Percentiles rank a stretch among this genome's conserved stretches.
These are phyloP conservation scores for Epizoanthus ramosus DNA, from an alignment of 92 coral and sea anemone genomes.

Conservation along the genomic window DNA sequence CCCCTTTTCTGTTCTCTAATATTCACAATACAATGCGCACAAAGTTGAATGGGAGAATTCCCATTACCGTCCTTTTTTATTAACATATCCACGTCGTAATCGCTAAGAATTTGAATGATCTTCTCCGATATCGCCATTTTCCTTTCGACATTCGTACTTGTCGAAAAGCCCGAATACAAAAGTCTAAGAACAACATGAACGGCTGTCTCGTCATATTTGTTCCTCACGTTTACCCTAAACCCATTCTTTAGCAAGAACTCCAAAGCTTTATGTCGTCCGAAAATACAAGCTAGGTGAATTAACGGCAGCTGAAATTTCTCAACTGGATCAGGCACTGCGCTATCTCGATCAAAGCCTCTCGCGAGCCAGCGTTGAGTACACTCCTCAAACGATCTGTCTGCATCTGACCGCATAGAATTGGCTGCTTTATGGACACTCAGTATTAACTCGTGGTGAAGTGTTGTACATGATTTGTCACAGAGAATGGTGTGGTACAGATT, in stretches of 20 bases:
- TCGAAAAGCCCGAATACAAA: conserved; percentile 43
- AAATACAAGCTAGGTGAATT: conserved; percentile 59
- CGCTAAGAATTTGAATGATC: conserved; percentile 13
- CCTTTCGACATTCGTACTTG: conserved; percentile 13
- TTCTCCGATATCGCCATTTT: conserved; percentile 20
- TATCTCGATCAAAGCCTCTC: conserved; percentile 45
- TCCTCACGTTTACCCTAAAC: conserved; percentile 14
- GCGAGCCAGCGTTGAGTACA: conserved; percentile 16
- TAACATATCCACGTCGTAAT: conserved; percentile 2
- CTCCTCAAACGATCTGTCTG: conserved; percentile 16
- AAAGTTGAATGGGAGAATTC: conserved; percentile 9
- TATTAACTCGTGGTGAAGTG: conserved; percentile 8
- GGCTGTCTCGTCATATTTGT: conserved; percentile 46
- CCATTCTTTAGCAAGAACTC: conserved; percentile 59
- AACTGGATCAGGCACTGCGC: conserved; percentile 50
- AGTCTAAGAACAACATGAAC: conserved; percentile 52
- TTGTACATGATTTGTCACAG: conserved; percentile 16
- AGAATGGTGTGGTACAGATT: conserved; percentile 7
- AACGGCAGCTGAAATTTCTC: conserved; percentile 51
- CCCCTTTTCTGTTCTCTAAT: not conserved
- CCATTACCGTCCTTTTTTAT: conserved; percentile 13
- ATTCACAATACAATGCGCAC: not conserved
- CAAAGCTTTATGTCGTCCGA: conserved; percentile 53
- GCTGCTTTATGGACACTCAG: conserved; percentile 1
- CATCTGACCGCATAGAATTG: not conserved